Base-by-base conservation (phyloP, 2,797 vertebrate genomes). In the Australoheros facetus region DNA sequence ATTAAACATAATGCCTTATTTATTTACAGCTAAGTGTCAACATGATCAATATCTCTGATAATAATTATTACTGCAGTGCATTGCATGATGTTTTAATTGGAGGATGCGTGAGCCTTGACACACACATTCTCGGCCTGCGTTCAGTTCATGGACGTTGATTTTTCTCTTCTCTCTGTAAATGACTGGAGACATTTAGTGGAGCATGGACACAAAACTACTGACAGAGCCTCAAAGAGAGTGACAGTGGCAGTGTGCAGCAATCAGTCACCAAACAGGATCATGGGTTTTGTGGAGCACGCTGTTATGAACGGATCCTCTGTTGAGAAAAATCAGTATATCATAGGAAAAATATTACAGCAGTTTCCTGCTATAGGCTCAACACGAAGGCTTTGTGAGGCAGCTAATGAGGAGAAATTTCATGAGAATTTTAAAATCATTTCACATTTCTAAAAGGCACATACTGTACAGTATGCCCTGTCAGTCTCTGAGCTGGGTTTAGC, bases 141-240 rank as follows among this genome's bases (percentile, higher is more conserved):
- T 70, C 56, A 42, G 30, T 79, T 69, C 54, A 75, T 1, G 42
- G 10, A 39, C 59, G 53, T 78, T 0, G 6, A 57, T n/a, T 26
- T 80, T 85, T 66, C 62, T 28, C 85, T 76, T 79, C 83, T 88
- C 42, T 73, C 34, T 77, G 77, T 32, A 34, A 59, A 54, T 80
- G 30, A 76, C 26, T 1, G 71, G 64, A n/a, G 73, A 45, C 26
- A 55, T 37, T 37, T 75, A 80, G 53, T 16, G 4, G 79, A 62
- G 28, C 23, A 12, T 75, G 74, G 37, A 26, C 32, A 37, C 21
- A 19, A 19, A 75, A 17, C 28, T 71, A 74, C 30, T 54, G 66
- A 71, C 62, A 26, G 23, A 1, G n/a, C 21, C 42, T 55, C 51
- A 51, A 23, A 45, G 4, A 16, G 37, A 23, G 66, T 32, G 66